Evolutionary conservation across 2,888 invertebrate genomes (phyloP).

Genomic region (Hybos culiciformis): DNA sequence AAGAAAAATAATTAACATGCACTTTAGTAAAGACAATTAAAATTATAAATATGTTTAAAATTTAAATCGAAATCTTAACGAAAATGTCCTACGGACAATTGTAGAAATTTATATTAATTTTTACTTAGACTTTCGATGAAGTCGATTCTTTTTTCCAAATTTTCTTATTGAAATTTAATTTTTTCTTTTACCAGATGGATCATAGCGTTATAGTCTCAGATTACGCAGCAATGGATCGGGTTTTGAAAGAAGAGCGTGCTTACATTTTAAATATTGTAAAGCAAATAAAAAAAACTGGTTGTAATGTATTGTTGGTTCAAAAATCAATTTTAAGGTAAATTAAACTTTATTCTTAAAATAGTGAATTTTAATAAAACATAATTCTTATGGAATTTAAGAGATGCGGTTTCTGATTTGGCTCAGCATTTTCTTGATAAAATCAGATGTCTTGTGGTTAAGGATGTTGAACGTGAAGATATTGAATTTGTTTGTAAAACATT

Average conservation of each 20-base stretch:
- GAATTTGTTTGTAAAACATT: conserved; percentile 94
- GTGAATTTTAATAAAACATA: neutral
- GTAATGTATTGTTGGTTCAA: conserved; percentile 89
- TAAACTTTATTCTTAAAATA: neutral
- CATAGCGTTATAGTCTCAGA: conserved; percentile 93
- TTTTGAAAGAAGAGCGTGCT: conserved; percentile 90
- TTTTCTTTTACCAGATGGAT: conserved; percentile 81
- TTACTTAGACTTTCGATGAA: no score
- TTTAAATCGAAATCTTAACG: no score
- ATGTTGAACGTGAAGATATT: conserved; percentile 95
- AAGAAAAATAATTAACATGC: no score
- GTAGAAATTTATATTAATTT: no score
- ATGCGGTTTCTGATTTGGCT: conserved; percentile 93
- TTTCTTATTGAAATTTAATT: conserved; percentile 4
- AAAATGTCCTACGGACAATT: no score
- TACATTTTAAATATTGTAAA: conserved; percentile 98
- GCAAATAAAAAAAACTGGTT: conserved; percentile 96
- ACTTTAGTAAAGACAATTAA: no score
- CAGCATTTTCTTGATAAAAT: conserved; percentile 97
- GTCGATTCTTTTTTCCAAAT: neutral
- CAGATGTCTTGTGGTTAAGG: conserved; percentile 96
- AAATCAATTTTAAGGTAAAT: conserved; percentile 58
- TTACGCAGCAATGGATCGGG: conserved; percentile 99
- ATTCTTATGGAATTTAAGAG: conserved; percentile 45
- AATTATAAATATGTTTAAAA: no score